Evolutionary conservation across 2,888 invertebrate genomes (phyloP).

Genomic region (Harmothoe impar): DNA sequence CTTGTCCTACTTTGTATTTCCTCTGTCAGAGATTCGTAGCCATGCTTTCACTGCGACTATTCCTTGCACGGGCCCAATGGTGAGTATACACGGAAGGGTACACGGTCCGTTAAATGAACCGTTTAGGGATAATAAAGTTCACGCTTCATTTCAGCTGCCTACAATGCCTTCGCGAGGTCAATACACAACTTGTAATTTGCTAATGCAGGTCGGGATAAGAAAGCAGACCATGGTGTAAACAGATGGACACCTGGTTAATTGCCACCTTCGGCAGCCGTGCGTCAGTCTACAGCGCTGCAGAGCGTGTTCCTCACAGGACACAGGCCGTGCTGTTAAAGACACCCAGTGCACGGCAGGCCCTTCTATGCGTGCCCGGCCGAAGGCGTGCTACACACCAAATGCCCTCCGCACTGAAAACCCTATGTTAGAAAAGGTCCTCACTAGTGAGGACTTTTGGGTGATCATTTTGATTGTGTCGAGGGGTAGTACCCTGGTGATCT

Average conservation of each 20-base stretch:
- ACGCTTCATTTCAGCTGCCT: not conserved
- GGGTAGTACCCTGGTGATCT: no score
- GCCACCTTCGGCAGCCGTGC: not conserved
- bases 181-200: not conserved
- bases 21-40: not conserved
- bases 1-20: not conserved
- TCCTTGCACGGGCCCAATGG: not conserved
- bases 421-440: no score
- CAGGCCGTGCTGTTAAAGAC: not conserved
- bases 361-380: not conserved
- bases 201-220: not conserved
- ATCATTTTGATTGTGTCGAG: no score
- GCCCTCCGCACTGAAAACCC: no score
- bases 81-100: not conserved
- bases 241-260: not conserved
- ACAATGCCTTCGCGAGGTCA: not conserved
- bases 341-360: not conserved
- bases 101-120: not conserved
- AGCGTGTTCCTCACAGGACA: not conserved
- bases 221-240: not conserved
- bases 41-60: not conserved
- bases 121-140: slow-evolving; percentile 11
- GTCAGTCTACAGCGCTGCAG: not conserved
- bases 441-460: no score
- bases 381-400: not conserved